phyloP scores from a whole-genome alignment of 1,140 invertebrate genomes.

The Aphidius ervi region DNA sequence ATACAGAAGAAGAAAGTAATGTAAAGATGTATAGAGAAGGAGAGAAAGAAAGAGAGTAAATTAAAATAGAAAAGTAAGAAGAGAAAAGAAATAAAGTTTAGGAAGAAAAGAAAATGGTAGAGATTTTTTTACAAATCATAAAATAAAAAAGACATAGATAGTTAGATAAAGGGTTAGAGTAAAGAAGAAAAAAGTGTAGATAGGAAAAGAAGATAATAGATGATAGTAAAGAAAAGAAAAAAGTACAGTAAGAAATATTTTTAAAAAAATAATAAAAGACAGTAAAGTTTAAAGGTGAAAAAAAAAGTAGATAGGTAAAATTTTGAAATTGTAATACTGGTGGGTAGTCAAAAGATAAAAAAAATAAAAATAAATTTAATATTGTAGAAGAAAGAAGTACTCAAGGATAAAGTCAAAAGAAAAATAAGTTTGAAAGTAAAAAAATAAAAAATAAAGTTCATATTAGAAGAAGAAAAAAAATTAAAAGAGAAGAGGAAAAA shows the following conservation, averaged over 20 bases:
- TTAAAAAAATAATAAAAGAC: neutral
- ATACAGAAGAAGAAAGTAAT: slow-evolving; percentile 13
- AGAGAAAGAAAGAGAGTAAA: neutral
- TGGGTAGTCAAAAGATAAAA: slow-evolving; percentile 28
- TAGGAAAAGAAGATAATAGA: slow-evolving; percentile 6
- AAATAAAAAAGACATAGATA: slow-evolving; percentile 8
- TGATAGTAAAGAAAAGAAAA: slow-evolving; percentile 18
- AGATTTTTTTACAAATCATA: neutral
- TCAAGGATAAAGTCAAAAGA: slow-evolving; percentile 2
- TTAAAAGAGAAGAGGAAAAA: slow-evolving; percentile 12
- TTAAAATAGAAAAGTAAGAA: slow-evolving; percentile 21
- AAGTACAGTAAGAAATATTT: slow-evolving; percentile 4
- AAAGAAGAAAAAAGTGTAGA: slow-evolving; percentile 2
- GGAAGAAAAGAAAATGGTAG: slow-evolving; percentile 2
- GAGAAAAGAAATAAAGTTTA: slow-evolving; percentile 3
- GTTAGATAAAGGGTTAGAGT: neutral
- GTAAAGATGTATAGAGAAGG: slow-evolving; percentile 14
- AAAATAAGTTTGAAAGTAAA: slow-evolving; percentile 3
- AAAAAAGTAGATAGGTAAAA: slow-evolving; percentile 21
- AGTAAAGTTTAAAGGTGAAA: neutral
- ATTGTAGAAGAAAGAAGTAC: slow-evolving; percentile 1
- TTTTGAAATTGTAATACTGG: slow-evolving; percentile 39
- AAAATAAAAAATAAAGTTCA: slow-evolving; percentile 2
- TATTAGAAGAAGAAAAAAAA: slow-evolving; percentile 9
- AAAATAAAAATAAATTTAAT: slow-evolving; percentile 15